Conservation (phyloP, 2,113 vertebrate species). For the Rynchops niger region DNA sequence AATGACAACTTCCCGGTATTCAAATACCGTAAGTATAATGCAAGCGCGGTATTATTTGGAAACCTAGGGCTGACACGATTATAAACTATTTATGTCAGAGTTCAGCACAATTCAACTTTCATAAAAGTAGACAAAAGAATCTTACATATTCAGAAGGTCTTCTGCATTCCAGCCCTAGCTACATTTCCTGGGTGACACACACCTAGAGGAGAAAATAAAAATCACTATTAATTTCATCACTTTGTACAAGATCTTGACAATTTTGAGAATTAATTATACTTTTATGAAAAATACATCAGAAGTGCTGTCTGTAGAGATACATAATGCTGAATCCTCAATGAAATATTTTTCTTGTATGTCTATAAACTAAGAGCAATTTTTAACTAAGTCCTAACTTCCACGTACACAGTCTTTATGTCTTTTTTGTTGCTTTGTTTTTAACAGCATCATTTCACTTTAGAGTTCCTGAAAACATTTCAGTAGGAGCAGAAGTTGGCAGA, state of each 20-base stretch:
- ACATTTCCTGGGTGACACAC: background rate
- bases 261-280: background rate
- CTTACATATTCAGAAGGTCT: background rate
- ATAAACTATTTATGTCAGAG: fast-evolving
- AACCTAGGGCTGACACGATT: background rate
- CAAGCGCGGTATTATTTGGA: background rate
- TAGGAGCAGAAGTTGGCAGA: constrained; percentile 77
- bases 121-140: background rate
- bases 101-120: background rate
- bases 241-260: background rate
- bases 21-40: constrained; percentile 74
- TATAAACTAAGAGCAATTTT: background rate
- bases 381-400: background rate
- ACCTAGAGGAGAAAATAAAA: background rate
- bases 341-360: background rate
- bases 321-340: background rate
- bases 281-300: background rate
- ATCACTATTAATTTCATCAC: background rate
- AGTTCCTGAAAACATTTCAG: constrained; percentile 81
- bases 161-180: background rate
- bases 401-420: background rate
- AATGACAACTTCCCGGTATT: constrained; percentile 93
- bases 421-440: background rate
- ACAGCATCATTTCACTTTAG: constrained; percentile 79
- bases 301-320: background rate